A percentile compares a stretch with the other conserved stretches of the same genome.
Conservation (phyloP, 2,113 vertebrate genomes). For the Apaloderma vittatum region DNA sequence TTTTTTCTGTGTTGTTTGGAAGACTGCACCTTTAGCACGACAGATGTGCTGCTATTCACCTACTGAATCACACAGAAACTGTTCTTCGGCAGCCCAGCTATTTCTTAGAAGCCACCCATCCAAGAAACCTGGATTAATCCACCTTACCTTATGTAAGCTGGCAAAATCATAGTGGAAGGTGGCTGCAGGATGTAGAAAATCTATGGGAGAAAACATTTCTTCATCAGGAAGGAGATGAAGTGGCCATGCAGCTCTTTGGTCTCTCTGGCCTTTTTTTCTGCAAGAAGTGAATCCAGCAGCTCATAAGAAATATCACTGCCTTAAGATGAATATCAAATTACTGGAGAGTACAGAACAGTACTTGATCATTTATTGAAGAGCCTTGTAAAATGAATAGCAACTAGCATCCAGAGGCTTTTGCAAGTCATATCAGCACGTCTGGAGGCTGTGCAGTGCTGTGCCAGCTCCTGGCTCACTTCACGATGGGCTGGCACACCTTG, state of each 20-base stretch:
- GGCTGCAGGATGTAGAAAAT: background rate
- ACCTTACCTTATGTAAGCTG: background rate
- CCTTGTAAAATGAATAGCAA: background rate
- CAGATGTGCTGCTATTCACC: background rate
- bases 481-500: slow-evolving; percentile 28
- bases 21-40: background rate
- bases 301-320: background rate
- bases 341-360: background rate
- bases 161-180: background rate
- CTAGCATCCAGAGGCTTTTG: background rate
- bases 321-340: background rate
- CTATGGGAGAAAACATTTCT: background rate
- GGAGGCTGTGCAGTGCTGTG: background rate
- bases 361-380: slow-evolving; percentile 27
- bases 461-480: background rate
- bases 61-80: background rate
- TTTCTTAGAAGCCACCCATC: background rate
- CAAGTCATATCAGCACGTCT: background rate
- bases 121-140: background rate
- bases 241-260: background rate
- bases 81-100: background rate
- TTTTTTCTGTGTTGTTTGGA: background rate
- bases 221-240: background rate
- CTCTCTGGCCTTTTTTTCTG: background rate
- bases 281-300: background rate